Base-by-base conservation (phyloP, 2,113 vertebrate species). In the Alosa alosa region DNA sequence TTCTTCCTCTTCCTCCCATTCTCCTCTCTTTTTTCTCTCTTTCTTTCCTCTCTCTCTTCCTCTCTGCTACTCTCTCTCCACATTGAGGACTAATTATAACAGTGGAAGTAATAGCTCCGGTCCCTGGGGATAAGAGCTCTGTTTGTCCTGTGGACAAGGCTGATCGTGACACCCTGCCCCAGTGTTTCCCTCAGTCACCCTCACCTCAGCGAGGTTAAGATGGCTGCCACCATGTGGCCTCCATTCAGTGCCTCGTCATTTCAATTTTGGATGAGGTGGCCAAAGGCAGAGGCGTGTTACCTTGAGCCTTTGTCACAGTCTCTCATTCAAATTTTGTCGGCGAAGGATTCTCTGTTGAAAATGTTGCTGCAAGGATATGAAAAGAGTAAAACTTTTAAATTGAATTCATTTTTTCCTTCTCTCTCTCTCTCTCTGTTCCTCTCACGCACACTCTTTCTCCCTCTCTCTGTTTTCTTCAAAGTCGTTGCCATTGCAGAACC, bases 261-360 rank as follows among this genome's bases (percentile, higher is more conserved):
- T 36, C 25, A 31, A 11, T 31, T 78, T 13, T 15, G 31, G 25
- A 78, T 13, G 72, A 36, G 36, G 31, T 17, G 11, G 31, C 72
- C 72, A 78, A 17, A 78, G 72, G 72, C 72, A 39, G 11, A 15
- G 36, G 11, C 13, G 4, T 36, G 31, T 15, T 78, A 78, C 72
- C 72, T 78, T 78, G 72, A 78, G 72, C 36, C 72, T 78, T 49
- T 72, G n/a, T 72, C 64, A 6, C 5, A 72, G 31, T 78, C 72
- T 78, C 72, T 78, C 31, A 78, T 78, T 78, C 25, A 78, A 39
- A 78, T 78, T 31, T 41, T 41, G 72, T 5, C 15, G 11, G 8
- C 4, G 72, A 78, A 78, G 72, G 72, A 78, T 78, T 78, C 11
- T 78, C 31, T 39, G 25, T 78, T 17, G 5, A 72, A 78, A 78